A percentile compares a stretch with the other conserved stretches of the same genome.
Evolutionary conservation across 2,113 vertebrate genomes (phyloP).

Genomic region (Isichthys henryi): DNA sequence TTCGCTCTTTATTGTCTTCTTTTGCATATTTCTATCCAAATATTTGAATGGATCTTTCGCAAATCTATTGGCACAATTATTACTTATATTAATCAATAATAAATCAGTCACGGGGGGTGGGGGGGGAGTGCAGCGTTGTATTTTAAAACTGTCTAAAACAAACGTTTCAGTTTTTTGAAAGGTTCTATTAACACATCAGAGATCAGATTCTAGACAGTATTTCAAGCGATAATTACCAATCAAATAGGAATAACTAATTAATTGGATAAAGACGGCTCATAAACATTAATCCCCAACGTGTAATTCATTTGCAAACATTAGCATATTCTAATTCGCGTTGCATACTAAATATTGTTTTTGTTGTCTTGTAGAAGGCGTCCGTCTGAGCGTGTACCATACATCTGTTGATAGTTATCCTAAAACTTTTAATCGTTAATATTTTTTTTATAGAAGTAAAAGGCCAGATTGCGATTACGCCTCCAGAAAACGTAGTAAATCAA

Average conservation of each 20-base stretch:
- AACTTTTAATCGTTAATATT: neutral
- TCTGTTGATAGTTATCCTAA: constrained; percentile 9
- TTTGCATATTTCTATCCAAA: neutral
- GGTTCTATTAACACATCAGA: constrained; percentile 14
- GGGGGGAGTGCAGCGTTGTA: neutral
- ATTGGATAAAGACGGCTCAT: constrained; percentile 24
- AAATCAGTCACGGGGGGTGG: neutral
- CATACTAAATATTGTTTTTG: constrained; percentile 20
- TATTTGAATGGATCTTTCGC: neutral
- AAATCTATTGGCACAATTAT: neutral
- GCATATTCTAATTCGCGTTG: constrained; percentile 21
- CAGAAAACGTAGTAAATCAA: neutral
- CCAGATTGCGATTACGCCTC: neutral
- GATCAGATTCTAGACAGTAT: constrained; percentile 9
- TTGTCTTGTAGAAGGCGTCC: constrained; percentile 6
- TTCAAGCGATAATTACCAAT: constrained; percentile 25
- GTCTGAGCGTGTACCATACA: constrained; percentile 6
- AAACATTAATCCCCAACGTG: constrained; percentile 25
- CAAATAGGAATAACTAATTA: constrained; percentile 23
- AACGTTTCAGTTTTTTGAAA: constrained; percentile 13
- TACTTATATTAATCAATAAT: neutral
- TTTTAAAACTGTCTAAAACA: neutral
- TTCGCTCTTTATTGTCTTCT: neutral
- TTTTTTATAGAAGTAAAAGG: neutral
- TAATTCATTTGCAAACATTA: constrained; percentile 22